phyloP scores from a whole-genome alignment of 2,797 vertebrate species.

The Malacoraja senta region DNA sequence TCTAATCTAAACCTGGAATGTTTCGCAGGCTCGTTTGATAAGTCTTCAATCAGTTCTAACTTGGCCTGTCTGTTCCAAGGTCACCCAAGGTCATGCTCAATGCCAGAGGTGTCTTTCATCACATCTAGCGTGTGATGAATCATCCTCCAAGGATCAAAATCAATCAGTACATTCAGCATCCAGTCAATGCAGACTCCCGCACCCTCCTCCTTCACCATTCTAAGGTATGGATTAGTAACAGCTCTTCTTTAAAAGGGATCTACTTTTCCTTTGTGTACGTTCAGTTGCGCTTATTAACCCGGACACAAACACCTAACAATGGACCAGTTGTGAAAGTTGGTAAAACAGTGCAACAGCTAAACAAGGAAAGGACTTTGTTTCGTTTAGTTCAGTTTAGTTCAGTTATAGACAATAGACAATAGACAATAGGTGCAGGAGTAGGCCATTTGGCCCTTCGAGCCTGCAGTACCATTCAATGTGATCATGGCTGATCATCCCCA shows the following conservation, averaged over 20 bases:
- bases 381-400: too few relatives aligned
- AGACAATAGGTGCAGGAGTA: too few relatives aligned
- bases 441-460: too few relatives aligned
- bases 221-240: neutral
- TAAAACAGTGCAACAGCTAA: neutral
- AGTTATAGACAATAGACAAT: too few relatives aligned
- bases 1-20: too few relatives aligned
- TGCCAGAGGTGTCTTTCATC: conserved; percentile 2
- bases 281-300: neutral
- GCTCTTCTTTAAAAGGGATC: neutral
- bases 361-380: too few relatives aligned
- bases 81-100: conserved; percentile 10
- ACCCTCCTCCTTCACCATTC: neutral
- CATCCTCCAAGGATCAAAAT: conserved; percentile 34
- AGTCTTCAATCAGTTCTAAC: neutral
- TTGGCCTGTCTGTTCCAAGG: conserved; percentile 3
- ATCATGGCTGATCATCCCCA: too few relatives aligned
- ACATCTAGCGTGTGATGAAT: neutral
- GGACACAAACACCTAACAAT: neutral
- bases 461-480: too few relatives aligned
- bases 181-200: conserved; percentile 19
- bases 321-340: neutral
- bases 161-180: neutral
- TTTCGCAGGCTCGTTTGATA: too few relatives aligned
- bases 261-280: neutral